These are phyloP conservation scores for Cariama cristata DNA, from an alignment of 2,113 vertebrate species.

Conservation along the genomic window DNA sequence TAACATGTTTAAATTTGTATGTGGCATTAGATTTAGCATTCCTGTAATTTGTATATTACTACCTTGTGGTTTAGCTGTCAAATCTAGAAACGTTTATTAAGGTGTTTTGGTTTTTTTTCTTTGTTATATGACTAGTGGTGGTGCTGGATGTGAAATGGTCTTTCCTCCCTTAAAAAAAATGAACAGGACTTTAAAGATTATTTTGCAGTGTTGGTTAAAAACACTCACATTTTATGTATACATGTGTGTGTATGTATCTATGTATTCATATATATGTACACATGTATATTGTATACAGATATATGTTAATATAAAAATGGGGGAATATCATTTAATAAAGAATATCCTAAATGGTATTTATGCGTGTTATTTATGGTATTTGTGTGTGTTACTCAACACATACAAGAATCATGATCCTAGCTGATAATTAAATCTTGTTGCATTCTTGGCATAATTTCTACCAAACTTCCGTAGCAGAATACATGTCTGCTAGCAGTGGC, in stretches of 20 bases:
- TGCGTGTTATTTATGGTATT: background rate
- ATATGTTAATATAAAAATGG: background rate
- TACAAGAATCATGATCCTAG: background rate
- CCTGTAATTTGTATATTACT: background rate
- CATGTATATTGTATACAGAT: background rate
- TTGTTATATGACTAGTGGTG: background rate
- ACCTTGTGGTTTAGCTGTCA: background rate
- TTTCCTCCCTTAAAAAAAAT: background rate
- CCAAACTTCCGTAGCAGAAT: background rate
- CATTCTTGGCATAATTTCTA: background rate
- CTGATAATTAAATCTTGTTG: background rate
- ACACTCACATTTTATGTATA: background rate
- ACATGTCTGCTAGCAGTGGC: background rate
- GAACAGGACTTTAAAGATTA: background rate
- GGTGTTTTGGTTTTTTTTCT: background rate
- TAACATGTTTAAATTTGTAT: background rate
- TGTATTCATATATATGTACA: background rate
- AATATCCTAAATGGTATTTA: background rate
- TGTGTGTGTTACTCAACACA: background rate
- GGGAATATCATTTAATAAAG: background rate
- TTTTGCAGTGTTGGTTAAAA: background rate
- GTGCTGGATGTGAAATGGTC: background rate
- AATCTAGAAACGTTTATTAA: background rate
- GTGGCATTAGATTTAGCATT: background rate
- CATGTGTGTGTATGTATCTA: background rate